Evolutionary conservation across 1,140 invertebrate species (phyloP).

Genomic region (Drosophila repleta): DNA sequence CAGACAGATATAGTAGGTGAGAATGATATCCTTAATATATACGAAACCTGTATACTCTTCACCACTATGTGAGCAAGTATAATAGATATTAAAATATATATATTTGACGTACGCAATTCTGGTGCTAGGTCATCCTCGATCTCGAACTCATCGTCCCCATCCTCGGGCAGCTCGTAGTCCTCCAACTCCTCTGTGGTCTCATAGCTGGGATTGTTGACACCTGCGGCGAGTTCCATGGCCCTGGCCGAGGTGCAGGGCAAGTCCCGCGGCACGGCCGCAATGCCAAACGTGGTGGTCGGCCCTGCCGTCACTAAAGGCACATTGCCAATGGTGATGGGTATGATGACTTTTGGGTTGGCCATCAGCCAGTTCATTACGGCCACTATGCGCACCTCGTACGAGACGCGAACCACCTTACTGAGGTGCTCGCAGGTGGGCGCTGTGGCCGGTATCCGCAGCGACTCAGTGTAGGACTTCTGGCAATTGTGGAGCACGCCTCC

Average conservation of each 20-base stretch:
- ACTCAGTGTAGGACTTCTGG: constrained; percentile 62
- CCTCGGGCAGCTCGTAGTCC: constrained; percentile 68
- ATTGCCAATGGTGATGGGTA: constrained; percentile 80
- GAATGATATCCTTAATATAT: no score
- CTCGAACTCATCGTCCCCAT: constrained; percentile 69
- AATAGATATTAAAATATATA: no score
- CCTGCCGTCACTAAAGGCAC: constrained; percentile 57
- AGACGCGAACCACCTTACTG: constrained; percentile 73
- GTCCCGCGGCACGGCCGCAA: constrained; percentile 48
- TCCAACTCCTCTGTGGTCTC: constrained; percentile 53
- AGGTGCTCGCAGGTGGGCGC: constrained; percentile 84
- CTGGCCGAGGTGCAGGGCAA: constrained; percentile 67
- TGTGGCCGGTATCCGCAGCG: constrained; percentile 73
- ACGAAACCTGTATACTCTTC: no score
- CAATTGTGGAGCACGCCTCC: constrained; percentile 56
- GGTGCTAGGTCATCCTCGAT: constrained; percentile 51
- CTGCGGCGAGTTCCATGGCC: constrained; percentile 55
- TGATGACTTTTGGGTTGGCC: constrained; percentile 63
- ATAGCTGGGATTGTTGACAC: constrained; percentile 40
- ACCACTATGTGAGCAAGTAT: no score
- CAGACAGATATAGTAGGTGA: no score
- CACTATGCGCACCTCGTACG: constrained; percentile 74
- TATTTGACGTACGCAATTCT: constrained; percentile 63
- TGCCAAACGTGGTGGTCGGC: constrained; percentile 4
- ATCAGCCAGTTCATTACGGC: constrained; percentile 78